Evolutionary conservation across 1,140 invertebrate species (phyloP), one percentile per base, ranked within the genome.

Genomic region (Caenorhabditis remanei): DNA sequence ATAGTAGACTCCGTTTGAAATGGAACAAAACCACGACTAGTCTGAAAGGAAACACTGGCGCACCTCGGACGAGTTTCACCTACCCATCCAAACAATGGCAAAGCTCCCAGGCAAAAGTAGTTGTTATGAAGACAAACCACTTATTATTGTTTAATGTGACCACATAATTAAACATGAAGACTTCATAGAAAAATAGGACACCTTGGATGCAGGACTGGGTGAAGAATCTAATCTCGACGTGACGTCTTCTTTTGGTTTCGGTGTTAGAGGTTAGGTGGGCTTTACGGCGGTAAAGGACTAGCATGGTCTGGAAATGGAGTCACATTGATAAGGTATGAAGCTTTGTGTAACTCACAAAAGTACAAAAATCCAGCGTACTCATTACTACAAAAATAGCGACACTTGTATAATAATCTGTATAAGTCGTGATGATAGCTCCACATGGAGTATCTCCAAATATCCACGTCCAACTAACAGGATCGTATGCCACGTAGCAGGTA

Each of bases 41-140:
- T 53, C 50, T 53, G 50, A 53, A 53, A 53, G 0, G 32, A 32
- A 32, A 32, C 32, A 32, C 32, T 32, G 32, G 32, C 32, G 32
- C 32, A 32, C 32, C 32, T 32, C 32, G 0, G 32, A 32, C 32
- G 32, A 0, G 32, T 32, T 53, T 3, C 3, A 53, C 85, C 56
- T 75, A 85, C 85, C 85, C 85, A 46, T 85, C 85, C 13, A 85
- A 67, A 75, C 63, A 65, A 48, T 85, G 85, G 24, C 85, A 85
- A 5, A 85, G n/a, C 16, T 85, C 63, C 85, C 85, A 85, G 4
- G 85, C 85, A 32, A 85, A 85, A 0, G 85, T 75, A 0, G 85
- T 46, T 11, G 85, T 85, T 40, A 85, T 61, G 50, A 71, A 85
- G 2, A 85, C 65, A 56, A 61, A 85, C 48, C 63, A 58, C 53